Percentiles rank a stretch among this genome's conserved stretches.
These are phyloP conservation scores for Andrena praecox DNA, from an alignment of 2,888 invertebrate genomes.

Conservation along the genomic window DNA sequence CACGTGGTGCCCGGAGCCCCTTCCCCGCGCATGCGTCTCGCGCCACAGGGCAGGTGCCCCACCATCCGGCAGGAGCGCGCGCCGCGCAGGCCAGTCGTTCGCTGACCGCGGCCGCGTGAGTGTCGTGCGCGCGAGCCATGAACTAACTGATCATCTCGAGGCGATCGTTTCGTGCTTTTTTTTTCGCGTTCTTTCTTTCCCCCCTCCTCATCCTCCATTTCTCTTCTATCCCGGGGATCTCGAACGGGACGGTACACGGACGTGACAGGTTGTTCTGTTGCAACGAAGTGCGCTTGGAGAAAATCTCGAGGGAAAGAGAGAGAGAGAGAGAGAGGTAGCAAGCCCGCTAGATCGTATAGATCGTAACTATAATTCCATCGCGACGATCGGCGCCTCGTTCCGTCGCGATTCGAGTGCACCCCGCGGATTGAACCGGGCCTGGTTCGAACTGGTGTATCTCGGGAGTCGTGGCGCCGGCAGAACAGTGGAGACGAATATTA, in stretches of 20 bases:
- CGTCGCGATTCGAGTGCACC: background rate
- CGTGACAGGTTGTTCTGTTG: background rate
- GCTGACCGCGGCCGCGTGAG: slow-evolving; percentile 83
- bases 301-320: background rate
- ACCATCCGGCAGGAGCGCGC: slow-evolving; percentile 29
- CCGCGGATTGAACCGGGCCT: background rate
- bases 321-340: no score
- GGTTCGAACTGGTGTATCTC: background rate
- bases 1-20: slow-evolving; percentile 39
- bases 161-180: slow-evolving; percentile 68
- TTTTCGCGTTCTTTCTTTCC: slow-evolving; percentile 49
- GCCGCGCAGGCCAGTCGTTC: slow-evolving; percentile 79
- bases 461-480: slow-evolving; percentile 23
- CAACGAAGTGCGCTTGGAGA: background rate
- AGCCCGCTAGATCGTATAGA: no score
- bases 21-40: slow-evolving; percentile 8
- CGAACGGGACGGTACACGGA: background rate
- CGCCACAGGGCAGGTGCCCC: slow-evolving; percentile 3
- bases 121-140: slow-evolving; percentile 77
- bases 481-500: slow-evolving; percentile 49
- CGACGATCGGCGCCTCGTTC: no score
- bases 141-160: slow-evolving; percentile 76
- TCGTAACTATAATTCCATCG: no score
- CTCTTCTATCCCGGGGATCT: background rate
- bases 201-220: slow-evolving; percentile 10